phyloP scores from a whole-genome alignment of 2,888 invertebrate species.

The Limnephilus lunatus region DNA sequence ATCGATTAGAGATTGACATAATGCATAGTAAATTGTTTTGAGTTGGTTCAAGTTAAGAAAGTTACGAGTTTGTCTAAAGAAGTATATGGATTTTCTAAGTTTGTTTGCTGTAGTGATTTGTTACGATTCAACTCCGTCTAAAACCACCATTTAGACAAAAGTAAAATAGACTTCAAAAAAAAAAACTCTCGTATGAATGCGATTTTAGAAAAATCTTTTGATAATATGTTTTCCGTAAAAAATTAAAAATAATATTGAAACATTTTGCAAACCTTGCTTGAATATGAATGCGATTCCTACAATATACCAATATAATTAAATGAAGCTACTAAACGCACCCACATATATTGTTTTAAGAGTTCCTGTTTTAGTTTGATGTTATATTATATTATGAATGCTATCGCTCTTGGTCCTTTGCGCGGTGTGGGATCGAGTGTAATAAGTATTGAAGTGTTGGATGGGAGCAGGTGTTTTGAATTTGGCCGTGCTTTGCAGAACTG shows the following conservation, averaged over 20 bases:
- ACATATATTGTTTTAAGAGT: not conserved
- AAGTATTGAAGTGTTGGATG: not conserved
- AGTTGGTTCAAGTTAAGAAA: too few relatives aligned
- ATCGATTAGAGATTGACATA: too few relatives aligned
- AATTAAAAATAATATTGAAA: not conserved
- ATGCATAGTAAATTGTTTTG: too few relatives aligned
- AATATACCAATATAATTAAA: not conserved
- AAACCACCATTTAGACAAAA: not conserved
- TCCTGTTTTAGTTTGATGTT: not conserved
- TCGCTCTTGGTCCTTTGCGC: not conserved
- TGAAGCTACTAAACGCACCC: not conserved
- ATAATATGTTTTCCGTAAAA: not conserved
- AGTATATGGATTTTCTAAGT: too few relatives aligned
- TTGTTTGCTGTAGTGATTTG: too few relatives aligned
- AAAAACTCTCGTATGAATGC: not conserved
- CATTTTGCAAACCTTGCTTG: not conserved
- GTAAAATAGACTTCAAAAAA: not conserved
- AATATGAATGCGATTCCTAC: not conserved
- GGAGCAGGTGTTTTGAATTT: not conserved
- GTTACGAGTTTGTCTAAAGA: too few relatives aligned
- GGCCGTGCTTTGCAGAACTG: slow-evolving; percentile 80
- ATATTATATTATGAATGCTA: not conserved
- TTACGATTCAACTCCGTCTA: not conserved
- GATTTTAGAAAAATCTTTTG: not conserved
- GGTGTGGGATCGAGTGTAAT: not conserved